Percentiles rank a stretch among this genome's conserved stretches.
Evolutionary conservation across 2,888 invertebrate species (phyloP).

Genomic region (Trichogramma dendrolimi): DNA sequence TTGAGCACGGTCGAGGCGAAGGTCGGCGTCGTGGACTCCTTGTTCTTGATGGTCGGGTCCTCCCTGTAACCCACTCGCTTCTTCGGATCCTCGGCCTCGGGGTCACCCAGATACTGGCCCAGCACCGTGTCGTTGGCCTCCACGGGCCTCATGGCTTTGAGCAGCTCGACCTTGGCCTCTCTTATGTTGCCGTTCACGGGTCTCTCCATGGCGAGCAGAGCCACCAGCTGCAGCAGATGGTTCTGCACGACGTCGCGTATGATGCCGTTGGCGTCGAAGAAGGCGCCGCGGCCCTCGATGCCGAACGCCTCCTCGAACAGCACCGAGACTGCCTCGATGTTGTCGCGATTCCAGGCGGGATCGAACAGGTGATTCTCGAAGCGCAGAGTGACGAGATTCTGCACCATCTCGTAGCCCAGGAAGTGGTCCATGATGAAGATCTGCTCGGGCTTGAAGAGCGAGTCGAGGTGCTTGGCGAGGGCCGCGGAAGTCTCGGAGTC

Average conservation of each 20-base stretch:
- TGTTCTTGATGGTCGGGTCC: conserved; percentile 10
- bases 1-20: conserved; percentile 22
- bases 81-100: conserved; percentile 11
- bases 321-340: conserved; percentile 18
- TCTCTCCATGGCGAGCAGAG: conserved; percentile 21
- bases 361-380: conserved; percentile 20
- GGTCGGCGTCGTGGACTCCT: conserved; percentile 9
- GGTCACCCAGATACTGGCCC: conserved; percentile 22
- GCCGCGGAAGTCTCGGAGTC: conserved; percentile 11
- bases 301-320: conserved; percentile 22
- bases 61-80: conserved; percentile 16
- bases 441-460: conserved; percentile 21
- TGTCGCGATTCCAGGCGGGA: conserved; percentile 13
- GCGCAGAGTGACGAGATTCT: conserved; percentile 18
- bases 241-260: conserved; percentile 27
- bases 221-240: conserved; percentile 20
- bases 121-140: conserved; percentile 15
- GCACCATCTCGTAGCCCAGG: conserved; percentile 23
- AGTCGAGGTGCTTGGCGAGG: conserved; percentile 5
- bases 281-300: conserved; percentile 20
- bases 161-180: conserved; percentile 19
- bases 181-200: conserved; percentile 4
- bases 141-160: conserved; percentile 8
- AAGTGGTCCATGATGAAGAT: conserved; percentile 24
- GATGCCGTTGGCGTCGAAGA: conserved; percentile 21